Base-by-base conservation (phyloP, 2,797 vertebrate species). In the Cyprinodon diabolis region DNA sequence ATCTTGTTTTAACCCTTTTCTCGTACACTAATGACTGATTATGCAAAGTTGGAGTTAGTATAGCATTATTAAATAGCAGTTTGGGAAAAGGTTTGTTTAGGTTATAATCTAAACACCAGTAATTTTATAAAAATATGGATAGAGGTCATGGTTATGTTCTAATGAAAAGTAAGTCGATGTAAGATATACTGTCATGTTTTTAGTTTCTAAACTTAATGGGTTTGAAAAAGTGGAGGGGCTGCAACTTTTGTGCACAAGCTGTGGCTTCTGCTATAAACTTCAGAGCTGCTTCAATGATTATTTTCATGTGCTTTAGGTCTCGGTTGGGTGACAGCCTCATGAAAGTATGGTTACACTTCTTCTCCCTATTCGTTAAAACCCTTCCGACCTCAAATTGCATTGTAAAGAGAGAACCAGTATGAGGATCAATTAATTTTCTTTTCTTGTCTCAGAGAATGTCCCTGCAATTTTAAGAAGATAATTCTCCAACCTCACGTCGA, bases 221-320 rank as follows among this genome's bases (percentile, higher is more conserved):
- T 72, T 72, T 51, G 25, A 23, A 9, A 40, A 65, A 58, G 63
- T 74, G 58, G 65, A 69, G 23, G 13, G 43, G 52, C 58, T 48
- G 72, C 8, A 4, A 43, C 55, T 71, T 79, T 79, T 48, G 49
- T 10, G 12, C 40, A 47, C 19, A 68, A 77, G 63, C 73, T 80
- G 81, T 35, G 77, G 81, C 70, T 43, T 69, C 4, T 8, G 72
- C 77, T 52, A 77, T 82, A 84, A 91, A 88, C 76, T 72, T 87
- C 66, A 52, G 5, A 4, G 72, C 62, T 72, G 67, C 72, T 71
- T 69, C 10, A 14, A 63, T 87, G 78, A 87, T 89, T 77, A 82
- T 69, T 88, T 84, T 82, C 87, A 87, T 45, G 66, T 84, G 86
- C 55, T 66, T 23, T 25, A 51, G 66, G 70, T 72, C 72, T 83